phyloP scores from a whole-genome alignment of 2,888 invertebrate genomes.

The Nebria salina region DNA sequence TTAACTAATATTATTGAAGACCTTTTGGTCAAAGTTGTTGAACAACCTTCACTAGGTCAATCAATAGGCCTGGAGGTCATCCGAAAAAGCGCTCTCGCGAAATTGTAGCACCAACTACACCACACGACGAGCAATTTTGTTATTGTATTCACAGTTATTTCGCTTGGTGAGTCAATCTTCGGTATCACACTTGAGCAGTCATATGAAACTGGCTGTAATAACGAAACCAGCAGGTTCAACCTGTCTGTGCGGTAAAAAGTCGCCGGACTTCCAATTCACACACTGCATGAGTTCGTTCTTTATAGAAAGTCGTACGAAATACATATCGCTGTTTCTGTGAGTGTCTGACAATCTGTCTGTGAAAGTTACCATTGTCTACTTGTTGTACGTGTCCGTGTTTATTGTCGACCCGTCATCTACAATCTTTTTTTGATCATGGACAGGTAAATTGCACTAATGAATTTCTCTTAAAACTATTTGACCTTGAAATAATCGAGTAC shows the following conservation, averaged over 20 bases:
- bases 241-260: background rate
- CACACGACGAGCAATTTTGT: background rate
- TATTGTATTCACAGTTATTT: conserved; percentile 13
- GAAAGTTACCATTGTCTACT: conserved; percentile 8
- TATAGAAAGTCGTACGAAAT: conserved; percentile 13
- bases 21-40: background rate
- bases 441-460: conserved; percentile 10
- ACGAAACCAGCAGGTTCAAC: background rate
- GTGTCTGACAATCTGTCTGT: background rate
- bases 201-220: conserved; percentile 8
- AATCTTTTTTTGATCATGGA: conserved; percentile 7
- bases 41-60: background rate
- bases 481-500: background rate
- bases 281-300: background rate
- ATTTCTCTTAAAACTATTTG: background rate
- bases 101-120: conserved; percentile 31
- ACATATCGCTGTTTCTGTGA: background rate
- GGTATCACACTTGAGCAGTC: conserved; percentile 32
- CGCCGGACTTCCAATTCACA: background rate
- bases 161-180: conserved; percentile 26
- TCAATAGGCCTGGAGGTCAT: background rate
- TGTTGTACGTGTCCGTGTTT: background rate
- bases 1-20: background rate
- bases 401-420: no score
- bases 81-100: conserved; percentile 13